Conservation (phyloP, 2,888 invertebrate species). For the Drosophila putrida region DNA sequence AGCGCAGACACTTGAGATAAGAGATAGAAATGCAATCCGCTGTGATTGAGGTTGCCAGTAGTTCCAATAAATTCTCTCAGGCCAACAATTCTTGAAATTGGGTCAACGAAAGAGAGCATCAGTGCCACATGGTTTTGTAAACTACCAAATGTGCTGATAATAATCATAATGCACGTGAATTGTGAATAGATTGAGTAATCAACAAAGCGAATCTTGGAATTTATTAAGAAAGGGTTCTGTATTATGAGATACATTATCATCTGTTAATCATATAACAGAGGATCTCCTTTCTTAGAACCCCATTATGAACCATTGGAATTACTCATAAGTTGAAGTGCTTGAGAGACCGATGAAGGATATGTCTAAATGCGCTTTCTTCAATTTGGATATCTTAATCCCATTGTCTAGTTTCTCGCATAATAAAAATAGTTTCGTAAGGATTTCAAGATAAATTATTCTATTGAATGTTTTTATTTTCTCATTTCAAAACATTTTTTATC, state of each 20-base stretch:
- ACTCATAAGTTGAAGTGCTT: constrained; percentile 1
- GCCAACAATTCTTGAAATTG: constrained; percentile 29
- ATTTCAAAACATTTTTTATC: neutral
- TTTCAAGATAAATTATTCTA: too few species aligned
- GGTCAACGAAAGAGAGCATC: constrained; percentile 48
- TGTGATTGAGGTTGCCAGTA: constrained; percentile 37
- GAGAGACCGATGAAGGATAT: neutral
- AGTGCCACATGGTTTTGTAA: constrained; percentile 27
- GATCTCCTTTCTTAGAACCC: constrained; percentile 5
- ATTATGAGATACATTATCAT: constrained; percentile 11
- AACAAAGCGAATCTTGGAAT: constrained; percentile 14
- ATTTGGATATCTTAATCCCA: neutral
- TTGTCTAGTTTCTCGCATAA: too few species aligned
- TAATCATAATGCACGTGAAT: constrained; percentile 34
- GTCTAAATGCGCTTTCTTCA: neutral
- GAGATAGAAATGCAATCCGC: constrained; percentile 51
- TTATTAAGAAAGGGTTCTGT: neutral
- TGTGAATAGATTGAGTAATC: constrained; percentile 39
- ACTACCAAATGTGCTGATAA: constrained; percentile 40
- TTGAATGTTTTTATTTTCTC: too few species aligned
- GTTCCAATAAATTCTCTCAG: constrained; percentile 63
- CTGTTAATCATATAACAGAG: constrained; percentile 5
- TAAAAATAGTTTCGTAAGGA: too few species aligned
- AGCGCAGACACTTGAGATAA: constrained; percentile 74
- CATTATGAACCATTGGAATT: constrained; percentile 11